phyloP scores from a whole-genome alignment of 2,888 invertebrate genomes.

The Cloeon dipterum region DNA sequence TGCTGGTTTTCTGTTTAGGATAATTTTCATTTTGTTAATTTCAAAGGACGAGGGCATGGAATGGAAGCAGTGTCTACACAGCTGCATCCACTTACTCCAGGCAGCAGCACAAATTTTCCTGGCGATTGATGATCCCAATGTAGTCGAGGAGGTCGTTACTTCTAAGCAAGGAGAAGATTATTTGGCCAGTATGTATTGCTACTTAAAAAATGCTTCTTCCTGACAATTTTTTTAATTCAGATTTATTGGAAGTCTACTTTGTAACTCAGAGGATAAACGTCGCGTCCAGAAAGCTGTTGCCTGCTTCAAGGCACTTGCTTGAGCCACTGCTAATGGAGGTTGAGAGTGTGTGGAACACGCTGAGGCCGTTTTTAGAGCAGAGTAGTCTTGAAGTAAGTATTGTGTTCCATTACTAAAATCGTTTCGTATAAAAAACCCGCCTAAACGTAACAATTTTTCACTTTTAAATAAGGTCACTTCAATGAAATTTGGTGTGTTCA shows the following conservation, averaged over 20 bases:
- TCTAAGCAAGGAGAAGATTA: slow-evolving; percentile 27
- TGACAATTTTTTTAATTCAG: slow-evolving; percentile 12
- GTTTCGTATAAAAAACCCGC: too few species aligned
- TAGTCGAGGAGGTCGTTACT: slow-evolving; percentile 26
- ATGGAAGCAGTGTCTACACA: slow-evolving; percentile 24
- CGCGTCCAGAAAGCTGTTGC: slow-evolving; percentile 20
- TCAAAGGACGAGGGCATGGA: slow-evolving; percentile 10
- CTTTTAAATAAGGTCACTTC: too few species aligned
- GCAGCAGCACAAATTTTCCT: slow-evolving; percentile 27
- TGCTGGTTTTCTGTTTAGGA: too few species aligned
- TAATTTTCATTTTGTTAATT: too few species aligned
- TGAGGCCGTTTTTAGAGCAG: slow-evolving; percentile 17
- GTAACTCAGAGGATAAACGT: slow-evolving; percentile 21
- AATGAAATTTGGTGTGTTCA: too few species aligned
- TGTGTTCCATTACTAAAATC: neutral
- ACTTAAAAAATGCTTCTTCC: neutral
- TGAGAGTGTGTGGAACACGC: slow-evolving; percentile 20
- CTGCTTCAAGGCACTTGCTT: slow-evolving; percentile 17
- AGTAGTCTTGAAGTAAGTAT: slow-evolving; percentile 5
- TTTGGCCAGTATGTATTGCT: slow-evolving; percentile 21
- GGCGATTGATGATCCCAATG: slow-evolving; percentile 23
- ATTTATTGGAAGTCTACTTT: slow-evolving; percentile 22
- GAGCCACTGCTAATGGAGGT: slow-evolving; percentile 19
- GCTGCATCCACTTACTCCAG: slow-evolving; percentile 25
- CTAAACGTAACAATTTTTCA: too few species aligned